Percentiles rank a stretch among this genome's conserved stretches.
phyloP scores from a whole-genome alignment of 1,140 invertebrate genomes.

The Hylaeus anthracinus region DNA sequence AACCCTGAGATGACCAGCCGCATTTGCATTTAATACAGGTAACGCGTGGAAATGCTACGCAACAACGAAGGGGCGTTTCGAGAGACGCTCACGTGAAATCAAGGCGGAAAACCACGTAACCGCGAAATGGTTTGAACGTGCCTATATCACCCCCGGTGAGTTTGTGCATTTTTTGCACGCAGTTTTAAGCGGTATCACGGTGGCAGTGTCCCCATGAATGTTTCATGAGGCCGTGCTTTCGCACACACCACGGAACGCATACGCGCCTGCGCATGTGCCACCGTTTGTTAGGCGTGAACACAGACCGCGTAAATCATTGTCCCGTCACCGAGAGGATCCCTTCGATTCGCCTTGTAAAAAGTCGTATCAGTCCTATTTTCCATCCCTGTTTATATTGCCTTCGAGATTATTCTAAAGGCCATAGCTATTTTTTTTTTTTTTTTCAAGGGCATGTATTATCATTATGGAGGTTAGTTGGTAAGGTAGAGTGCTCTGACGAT shows the following conservation, averaged over 20 bases:
- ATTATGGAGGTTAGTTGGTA: too few species aligned
- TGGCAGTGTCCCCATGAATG: slow-evolving; percentile 59
- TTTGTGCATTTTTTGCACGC: slow-evolving; percentile 42
- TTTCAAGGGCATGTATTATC: too few species aligned
- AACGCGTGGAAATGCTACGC: slow-evolving; percentile 21
- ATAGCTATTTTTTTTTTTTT: too few species aligned
- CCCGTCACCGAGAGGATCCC: slow-evolving; percentile 9
- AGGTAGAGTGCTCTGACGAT: too few species aligned
- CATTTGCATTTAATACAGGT: too few species aligned
- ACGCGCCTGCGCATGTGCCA: background rate
- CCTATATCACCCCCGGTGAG: slow-evolving; percentile 33
- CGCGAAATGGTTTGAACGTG: slow-evolving; percentile 54
- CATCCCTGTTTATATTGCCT: too few species aligned
- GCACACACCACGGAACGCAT: background rate
- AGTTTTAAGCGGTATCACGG: slow-evolving; percentile 62
- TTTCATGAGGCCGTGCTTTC: slow-evolving; percentile 58
- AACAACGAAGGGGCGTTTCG: slow-evolving; percentile 42
- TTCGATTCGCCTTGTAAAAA: slow-evolving; percentile 38
- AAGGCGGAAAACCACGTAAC: slow-evolving; percentile 52
- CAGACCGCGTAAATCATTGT: slow-evolving; percentile 55
- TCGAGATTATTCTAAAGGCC: too few species aligned
- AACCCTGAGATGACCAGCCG: too few species aligned
- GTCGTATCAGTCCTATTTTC: too few species aligned
- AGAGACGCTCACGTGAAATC: slow-evolving; percentile 34
- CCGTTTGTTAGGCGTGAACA: slow-evolving; percentile 38